A percentile compares a stretch with the other conserved stretches of the same genome.
Evolutionary conservation across 30 jellyfish, hydroid and myxozoan genomes (phyloP).

Genomic region (Chironex yamaguchii): DNA sequence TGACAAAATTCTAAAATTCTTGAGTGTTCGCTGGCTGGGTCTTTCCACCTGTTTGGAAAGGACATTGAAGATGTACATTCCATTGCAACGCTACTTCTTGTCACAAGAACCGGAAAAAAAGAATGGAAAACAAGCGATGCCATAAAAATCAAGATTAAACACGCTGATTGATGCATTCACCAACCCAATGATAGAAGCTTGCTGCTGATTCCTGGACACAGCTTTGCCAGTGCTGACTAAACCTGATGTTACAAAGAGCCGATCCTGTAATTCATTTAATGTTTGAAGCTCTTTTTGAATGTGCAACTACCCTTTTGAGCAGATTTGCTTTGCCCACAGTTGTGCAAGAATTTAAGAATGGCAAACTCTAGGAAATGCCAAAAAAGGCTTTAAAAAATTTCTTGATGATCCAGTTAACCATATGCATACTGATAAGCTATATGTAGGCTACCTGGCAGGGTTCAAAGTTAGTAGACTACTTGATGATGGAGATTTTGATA

Average conservation of each 20-base stretch:
- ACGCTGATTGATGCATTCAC: slow-evolving; percentile 17
- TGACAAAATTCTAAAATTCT: neutral
- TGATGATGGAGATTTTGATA: no score
- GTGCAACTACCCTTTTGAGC: slow-evolving; percentile 9
- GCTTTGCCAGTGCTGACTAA: slow-evolving; percentile 26
- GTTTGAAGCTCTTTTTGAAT: slow-evolving; percentile 8
- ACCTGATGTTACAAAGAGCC: slow-evolving; percentile 20
- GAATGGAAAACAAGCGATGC: slow-evolving; percentile 5
- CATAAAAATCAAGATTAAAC: slow-evolving; percentile 11
- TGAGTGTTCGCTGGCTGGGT: slow-evolving; percentile 5
- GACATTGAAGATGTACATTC: no score
- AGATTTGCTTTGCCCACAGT: slow-evolving; percentile 23
- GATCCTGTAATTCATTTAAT: slow-evolving; percentile 16
- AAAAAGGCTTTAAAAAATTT: no score
- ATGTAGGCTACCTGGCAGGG: no score
- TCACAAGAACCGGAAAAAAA: no score
- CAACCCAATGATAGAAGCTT: slow-evolving; percentile 25
- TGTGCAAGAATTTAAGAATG: slow-evolving; percentile 4
- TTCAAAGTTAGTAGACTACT: no score
- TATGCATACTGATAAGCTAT: no score
- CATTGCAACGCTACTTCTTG: no score
- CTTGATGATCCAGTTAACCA: no score
- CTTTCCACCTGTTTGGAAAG: neutral
- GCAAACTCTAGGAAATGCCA: no score
- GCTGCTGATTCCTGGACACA: neutral